These are phyloP conservation scores for Blastobasis adustella DNA, from an alignment of 2,888 invertebrate genomes.

Conservation along the genomic window DNA sequence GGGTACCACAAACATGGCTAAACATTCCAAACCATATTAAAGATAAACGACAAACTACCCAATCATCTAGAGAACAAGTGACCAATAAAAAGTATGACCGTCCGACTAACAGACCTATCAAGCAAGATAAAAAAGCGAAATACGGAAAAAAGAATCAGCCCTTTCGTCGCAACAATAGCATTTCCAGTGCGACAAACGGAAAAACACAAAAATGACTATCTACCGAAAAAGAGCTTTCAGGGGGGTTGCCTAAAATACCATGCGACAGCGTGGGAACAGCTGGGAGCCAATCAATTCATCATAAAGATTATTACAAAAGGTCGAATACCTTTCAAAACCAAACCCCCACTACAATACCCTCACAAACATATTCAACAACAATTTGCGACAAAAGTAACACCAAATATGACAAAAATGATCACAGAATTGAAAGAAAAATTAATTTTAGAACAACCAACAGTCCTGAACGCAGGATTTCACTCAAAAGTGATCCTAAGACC, in stretches of 20 bases:
- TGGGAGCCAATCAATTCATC: slow-evolving; percentile 1
- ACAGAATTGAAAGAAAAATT: not conserved
- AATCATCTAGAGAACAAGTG: no score
- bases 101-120: not conserved
- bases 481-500: slow-evolving; percentile 1
- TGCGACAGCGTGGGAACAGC: not conserved
- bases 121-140: not conserved
- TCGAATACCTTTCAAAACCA: slow-evolving; percentile 4
- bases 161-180: not conserved
- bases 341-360: not conserved
- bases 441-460: not conserved
- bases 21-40: not conserved
- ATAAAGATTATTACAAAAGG: slow-evolving; percentile 3
- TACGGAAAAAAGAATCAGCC: not conserved
- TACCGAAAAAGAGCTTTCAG: not conserved
- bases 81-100: no score
- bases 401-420: not conserved
- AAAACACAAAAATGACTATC: not conserved
- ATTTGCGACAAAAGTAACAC: not conserved
- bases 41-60: no score
- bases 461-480: slow-evolving; percentile 1
- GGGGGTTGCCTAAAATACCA: not conserved
- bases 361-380: not conserved
- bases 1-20: slow-evolving; percentile 4
- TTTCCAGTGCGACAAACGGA: not conserved